Conservation (phyloP, 2,797 vertebrate genomes). For the Poeciliopsis turneri region DNA sequence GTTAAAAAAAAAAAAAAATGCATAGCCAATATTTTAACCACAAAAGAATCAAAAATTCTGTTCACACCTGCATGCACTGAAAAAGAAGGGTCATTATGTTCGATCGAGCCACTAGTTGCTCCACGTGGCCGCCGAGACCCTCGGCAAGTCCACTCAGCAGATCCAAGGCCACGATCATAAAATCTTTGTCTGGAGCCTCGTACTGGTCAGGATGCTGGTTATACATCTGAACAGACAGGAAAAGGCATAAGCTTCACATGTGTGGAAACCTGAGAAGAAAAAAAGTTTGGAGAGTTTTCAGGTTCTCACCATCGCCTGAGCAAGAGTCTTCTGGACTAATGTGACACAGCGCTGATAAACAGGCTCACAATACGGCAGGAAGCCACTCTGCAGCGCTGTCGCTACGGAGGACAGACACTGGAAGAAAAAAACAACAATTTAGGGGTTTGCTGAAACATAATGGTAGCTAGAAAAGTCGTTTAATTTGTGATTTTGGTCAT, state of each 20-base stretch:
- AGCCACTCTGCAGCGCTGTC: slow-evolving; percentile 93
- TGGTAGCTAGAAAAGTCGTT: not conserved
- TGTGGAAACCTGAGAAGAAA: too few relatives aligned
- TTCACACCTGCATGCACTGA: slow-evolving; percentile 94
- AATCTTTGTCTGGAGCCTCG: slow-evolving; percentile 95
- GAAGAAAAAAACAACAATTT: not conserved
- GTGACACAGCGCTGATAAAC: slow-evolving; percentile 97
- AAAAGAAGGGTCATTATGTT: slow-evolving; percentile 97
- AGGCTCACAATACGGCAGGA: slow-evolving; percentile 94
- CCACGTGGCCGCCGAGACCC: slow-evolving; percentile 89
- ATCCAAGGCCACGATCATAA: slow-evolving; percentile 96
- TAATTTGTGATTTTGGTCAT: not conserved
- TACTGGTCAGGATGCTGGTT: slow-evolving; percentile 95
- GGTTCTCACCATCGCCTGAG: slow-evolving; percentile 91
- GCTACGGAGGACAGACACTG: slow-evolving; percentile 95
- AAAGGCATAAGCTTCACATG: too few relatives aligned
- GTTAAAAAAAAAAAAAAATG: not conserved
- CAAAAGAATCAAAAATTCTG: too few relatives aligned
- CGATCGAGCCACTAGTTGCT: slow-evolving; percentile 92
- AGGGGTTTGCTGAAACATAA: too few relatives aligned
- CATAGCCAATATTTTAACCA: not conserved
- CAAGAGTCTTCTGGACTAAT: slow-evolving; percentile 93
- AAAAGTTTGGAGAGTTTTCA: not conserved
- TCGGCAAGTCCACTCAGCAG: slow-evolving; percentile 93
- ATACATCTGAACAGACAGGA: slow-evolving; percentile 85